Base-by-base conservation (phyloP, 2,113 vertebrate genomes). In the Platichthys flesus region DNA sequence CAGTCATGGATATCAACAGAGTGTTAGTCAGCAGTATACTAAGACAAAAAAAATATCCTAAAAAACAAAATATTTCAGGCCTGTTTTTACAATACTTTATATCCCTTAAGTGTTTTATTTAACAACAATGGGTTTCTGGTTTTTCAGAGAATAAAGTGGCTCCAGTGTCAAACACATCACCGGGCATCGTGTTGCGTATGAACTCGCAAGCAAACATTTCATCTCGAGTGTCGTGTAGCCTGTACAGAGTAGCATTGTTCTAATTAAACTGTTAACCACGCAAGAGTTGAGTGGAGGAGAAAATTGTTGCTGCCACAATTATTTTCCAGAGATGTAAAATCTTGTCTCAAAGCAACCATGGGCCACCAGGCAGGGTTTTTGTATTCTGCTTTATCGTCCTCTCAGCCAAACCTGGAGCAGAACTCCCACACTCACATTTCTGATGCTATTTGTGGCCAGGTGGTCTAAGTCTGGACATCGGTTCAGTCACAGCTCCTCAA, bases 241-340 rank as follows among this genome's bases (percentile, higher is more conserved):
- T 52, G 12, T 8, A 2, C 4, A 4, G 8, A 40, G 59, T 16
- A 28, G 51, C 42, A 9, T 31, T 28, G 23, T 31, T 49, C 18
- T 54, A 59, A 75, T 81, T 74, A 26, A 28, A 52, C 35, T 3
- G 5, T 56, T 23, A 64, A 58, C 5, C n/a, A 24, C 52, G 58
- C 40, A 54, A 42, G 23, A 6, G 4, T 23, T 64, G 23, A 54
- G 52, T 2, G 20, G 18, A 58, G 51, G n/a, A 63, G 51, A 69
- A 63, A 69, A 57, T 18, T 64, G 58, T 47, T 28, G 51, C 58
- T 21, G 57, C 51, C 6, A 3, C 31, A 14, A 70, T 64, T 49
- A 51, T 51, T 71, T 71, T 62, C 35, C 47, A 14, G 67, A 61
- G 31, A 45, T 66, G 24, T 71, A 60, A 55, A 71, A 56, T 45